These are phyloP conservation scores for Entomyzon cyanotis DNA, from an alignment of 2,113 vertebrate species.

Conservation along the genomic window DNA sequence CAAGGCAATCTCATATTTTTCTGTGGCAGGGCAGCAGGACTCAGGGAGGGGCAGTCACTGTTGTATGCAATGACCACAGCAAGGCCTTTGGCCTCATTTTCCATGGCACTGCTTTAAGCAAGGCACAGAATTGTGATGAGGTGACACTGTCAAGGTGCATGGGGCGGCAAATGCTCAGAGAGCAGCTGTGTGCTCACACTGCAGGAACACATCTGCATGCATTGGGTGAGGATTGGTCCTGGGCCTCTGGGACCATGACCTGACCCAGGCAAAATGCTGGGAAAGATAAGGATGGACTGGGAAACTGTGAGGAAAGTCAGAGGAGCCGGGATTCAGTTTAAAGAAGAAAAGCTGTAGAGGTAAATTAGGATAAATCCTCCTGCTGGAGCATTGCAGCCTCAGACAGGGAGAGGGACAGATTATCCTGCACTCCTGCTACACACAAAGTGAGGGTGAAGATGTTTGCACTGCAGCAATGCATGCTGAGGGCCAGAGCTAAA, in stretches of 20 bases:
- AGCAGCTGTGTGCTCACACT: background rate
- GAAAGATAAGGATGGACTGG: rapidly evolving
- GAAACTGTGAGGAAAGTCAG: background rate
- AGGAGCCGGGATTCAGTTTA: background rate
- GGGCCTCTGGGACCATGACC: rapidly evolving
- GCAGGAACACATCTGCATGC: background rate
- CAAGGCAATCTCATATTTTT: background rate
- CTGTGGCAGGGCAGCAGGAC: background rate
- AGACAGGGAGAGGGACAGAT: background rate
- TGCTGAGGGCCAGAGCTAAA: background rate
- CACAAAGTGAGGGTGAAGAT: background rate
- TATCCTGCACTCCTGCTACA: background rate
- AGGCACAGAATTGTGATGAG: background rate
- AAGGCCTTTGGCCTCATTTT: background rate
- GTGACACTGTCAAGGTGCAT: background rate
- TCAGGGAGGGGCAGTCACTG: background rate
- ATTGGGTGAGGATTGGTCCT: background rate
- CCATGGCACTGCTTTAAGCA: background rate
- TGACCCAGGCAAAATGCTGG: background rate
- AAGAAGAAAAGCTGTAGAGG: background rate
- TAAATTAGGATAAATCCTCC: background rate
- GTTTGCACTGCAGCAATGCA: background rate
- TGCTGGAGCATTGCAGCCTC: rapidly evolving
- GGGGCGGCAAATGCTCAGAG: background rate
- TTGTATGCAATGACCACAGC: rapidly evolving